Percentiles rank a stretch among this genome's conserved stretches.
Evolutionary conservation across 2,888 invertebrate species (phyloP).

Genomic region (Cephus spinipes): DNA sequence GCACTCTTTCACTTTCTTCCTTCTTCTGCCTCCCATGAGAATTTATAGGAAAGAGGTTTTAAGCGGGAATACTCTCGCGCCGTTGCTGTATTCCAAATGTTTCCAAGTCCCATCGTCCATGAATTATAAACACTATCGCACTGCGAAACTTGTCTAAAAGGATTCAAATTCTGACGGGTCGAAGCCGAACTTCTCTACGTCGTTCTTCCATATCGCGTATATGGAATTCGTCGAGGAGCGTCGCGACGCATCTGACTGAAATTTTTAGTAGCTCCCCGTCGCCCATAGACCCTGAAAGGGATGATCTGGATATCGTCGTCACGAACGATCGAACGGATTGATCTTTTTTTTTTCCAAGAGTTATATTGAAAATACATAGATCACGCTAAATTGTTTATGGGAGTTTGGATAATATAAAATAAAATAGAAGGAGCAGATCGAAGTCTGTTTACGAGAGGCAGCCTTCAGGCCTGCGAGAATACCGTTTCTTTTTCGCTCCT

Average conservation of each 20-base stretch:
- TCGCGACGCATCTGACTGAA: not conserved
- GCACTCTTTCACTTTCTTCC: not conserved
- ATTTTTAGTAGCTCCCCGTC: not conserved
- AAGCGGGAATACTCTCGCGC: not conserved
- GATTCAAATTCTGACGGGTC: conserved; percentile 35
- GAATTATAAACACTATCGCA: conserved; percentile 40
- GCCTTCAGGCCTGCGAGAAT: not conserved
- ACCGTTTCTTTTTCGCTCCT: not conserved
- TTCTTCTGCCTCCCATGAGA: not conserved
- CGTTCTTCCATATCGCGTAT: not conserved
- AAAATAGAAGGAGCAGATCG: too few species aligned
- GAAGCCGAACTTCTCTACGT: not conserved
- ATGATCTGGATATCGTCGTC: not conserved
- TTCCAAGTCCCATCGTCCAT: conserved; percentile 23
- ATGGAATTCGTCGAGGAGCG: not conserved
- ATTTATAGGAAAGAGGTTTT: not conserved
- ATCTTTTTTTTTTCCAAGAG: too few species aligned
- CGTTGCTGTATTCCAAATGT: not conserved
- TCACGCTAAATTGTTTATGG: too few species aligned
- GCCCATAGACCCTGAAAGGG: not conserved
- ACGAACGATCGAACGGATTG: not conserved
- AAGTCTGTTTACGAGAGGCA: not conserved
- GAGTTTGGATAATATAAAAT: not conserved
- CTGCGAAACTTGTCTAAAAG: conserved; percentile 41
- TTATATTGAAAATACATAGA: too few species aligned